Percentiles rank a stretch among this genome's conserved stretches.
These are phyloP conservation scores for Latrodectus hesperus DNA, from an alignment of 2,888 invertebrate genomes.

Conservation along the genomic window DNA sequence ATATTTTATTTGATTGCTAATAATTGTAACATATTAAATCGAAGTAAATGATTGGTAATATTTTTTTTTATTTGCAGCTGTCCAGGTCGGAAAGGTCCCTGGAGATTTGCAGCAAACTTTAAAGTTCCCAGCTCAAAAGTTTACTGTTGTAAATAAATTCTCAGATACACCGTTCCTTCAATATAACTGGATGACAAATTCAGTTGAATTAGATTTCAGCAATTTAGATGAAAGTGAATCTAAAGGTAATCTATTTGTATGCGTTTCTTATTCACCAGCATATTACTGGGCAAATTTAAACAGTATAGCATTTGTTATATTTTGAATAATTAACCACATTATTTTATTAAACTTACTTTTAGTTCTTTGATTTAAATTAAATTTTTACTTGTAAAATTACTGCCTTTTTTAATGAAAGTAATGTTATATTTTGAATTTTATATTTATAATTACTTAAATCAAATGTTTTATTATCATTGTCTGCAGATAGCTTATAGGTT, in stretches of 20 bases:
- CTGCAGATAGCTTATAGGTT: no score
- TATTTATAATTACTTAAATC: no score
- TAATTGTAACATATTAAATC: neutral
- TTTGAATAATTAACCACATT: neutral
- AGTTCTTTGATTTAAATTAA: neutral
- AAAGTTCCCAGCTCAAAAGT: conserved; percentile 44
- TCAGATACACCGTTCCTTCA: conserved; percentile 44
- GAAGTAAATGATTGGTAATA: no score
- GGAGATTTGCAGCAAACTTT: conserved; percentile 33
- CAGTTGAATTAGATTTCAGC: conserved; percentile 62
- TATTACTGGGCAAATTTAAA: no score
- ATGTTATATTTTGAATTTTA: no score
- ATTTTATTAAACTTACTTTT: neutral
- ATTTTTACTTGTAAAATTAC: no score
- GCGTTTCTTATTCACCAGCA: no score
- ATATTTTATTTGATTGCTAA: neutral
- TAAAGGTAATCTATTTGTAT: conserved; percentile 10
- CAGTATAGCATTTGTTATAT: neutral
- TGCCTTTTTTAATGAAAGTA: no score
- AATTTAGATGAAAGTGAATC: conserved; percentile 17
- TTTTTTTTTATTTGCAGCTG: conserved; percentile 35
- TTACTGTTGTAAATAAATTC: conserved; percentile 34
- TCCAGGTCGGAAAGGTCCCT: conserved; percentile 55
- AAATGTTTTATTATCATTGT: no score
- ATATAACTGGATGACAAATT: conserved; percentile 66